These are phyloP conservation scores for Drosophila ercepeae DNA, from an alignment of 1,140 invertebrate genomes.

Conservation along the genomic window DNA sequence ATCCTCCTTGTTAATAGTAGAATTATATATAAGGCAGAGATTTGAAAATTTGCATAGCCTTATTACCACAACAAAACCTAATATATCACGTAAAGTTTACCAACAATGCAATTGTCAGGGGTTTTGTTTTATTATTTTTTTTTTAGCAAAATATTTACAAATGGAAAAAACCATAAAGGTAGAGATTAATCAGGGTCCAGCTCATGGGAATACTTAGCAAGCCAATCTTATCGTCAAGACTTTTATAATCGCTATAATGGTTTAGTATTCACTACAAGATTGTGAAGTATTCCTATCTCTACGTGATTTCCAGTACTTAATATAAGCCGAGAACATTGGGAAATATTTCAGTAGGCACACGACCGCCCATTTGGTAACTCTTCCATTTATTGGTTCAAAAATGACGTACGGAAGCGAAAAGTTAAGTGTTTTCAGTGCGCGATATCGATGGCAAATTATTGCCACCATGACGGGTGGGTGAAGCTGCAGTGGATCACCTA, in stretches of 20 bases:
- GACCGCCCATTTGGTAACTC: constrained; percentile 11
- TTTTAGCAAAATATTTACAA: constrained; percentile 1
- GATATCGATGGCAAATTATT: constrained; percentile 67
- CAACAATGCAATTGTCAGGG: background rate
- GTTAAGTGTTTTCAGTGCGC: constrained; percentile 53
- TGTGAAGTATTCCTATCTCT: constrained; percentile 21
- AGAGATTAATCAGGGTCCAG: constrained; percentile 23
- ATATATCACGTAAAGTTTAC: constrained; percentile 4
- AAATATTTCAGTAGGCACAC: constrained; percentile 50
- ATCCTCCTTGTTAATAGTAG: background rate
- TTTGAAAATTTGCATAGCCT: background rate
- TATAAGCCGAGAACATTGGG: background rate
- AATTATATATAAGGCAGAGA: background rate
- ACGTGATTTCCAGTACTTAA: constrained; percentile 68
- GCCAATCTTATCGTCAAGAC: constrained; percentile 39
- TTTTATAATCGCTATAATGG: constrained; percentile 41
- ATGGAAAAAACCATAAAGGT: background rate
- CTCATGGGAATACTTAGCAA: constrained; percentile 2
- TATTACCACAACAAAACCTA: background rate
- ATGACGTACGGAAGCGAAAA: constrained; percentile 48
- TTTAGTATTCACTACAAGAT: constrained; percentile 20
- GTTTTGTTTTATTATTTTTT: background rate
- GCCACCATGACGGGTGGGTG: constrained; percentile 70
- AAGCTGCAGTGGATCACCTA: background rate
- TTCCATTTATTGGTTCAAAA: constrained; percentile 7